Evolutionary conservation across 2,113 vertebrate genomes (phyloP), one percentile per base, ranked within the genome.

Genomic region (Halcyon malimbica): DNA sequence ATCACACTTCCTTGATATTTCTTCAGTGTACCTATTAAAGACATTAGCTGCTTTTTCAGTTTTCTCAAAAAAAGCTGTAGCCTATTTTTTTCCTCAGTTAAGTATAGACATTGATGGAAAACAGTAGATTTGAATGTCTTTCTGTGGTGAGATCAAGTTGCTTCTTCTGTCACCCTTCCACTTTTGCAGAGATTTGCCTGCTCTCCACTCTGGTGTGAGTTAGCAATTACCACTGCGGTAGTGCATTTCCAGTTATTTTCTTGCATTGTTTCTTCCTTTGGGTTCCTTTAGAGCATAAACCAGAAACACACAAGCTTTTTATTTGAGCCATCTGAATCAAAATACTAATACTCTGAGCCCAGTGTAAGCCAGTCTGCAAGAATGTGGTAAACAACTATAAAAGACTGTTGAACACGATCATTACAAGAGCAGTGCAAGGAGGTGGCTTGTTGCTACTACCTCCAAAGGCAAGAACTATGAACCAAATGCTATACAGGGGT

Each of bases 401-500:
- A 28, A 39, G 19, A 29, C 16, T 35, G 5, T 48, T 62, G 50
- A 79, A 60, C 13, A 9, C 3, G 44, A 18, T 51, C 2, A 3
- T 57, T 64, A 42, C 3, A 76, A 76, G 82, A 79, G 10, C 26
- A 48, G 17, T 29, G 25, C 35, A 5, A 65, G 24, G 8, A 65
- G 16, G 6, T 57, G n/a, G 31, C 9, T 68, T 5, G 12, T 75
- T 21, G 51, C 14, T 76, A 18, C 17, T 65, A 6, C 7, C 15
- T 75, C 48, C n/a, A 60, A 65, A 92, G 24, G 13, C 23, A 81
- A 25, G 6, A 70, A 7, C 19, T 91, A 12, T 2, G 3, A 64
- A 48, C 3, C 1, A 64, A 69, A 64, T 1, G 2, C 8, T 65
- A 3, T 14, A 37, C 4, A 59, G n/a, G 74, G 10, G 6, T 42